Base-by-base conservation (phyloP, 1,140 invertebrate species). In the Venturia canescens region DNA sequence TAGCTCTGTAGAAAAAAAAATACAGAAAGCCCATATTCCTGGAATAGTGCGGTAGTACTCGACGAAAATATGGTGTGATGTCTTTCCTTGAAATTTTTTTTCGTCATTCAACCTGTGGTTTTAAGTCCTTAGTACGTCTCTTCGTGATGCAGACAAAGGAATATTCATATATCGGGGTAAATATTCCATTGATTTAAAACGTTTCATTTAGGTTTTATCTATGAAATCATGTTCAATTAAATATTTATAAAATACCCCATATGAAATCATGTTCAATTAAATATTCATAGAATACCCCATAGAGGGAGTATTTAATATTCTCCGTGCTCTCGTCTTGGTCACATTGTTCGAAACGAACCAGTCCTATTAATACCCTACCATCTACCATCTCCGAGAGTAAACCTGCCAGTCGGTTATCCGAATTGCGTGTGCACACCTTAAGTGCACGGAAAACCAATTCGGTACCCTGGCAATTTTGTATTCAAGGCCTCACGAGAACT, bases 361-460 rank as follows among this genome's bases (percentile, higher is more conserved):
- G 57, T 31, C 29, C 70, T 67, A 78, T 79, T 76, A 76, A 82
- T 82, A 80, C 66, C 18, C 72, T 80, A 60, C 74, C n/a, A 38
- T 48, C 72, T 80, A 60, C 74, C n/a, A 38, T 48, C 70, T n/a
- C n/a, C 18, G 9, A 18, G 70, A 71, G 27, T 71, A 71, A 26
- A 63, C 21, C 60, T 48, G 29, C 29, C 9, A 57, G 18, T 69
- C 29, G 66, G 34, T 63, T 63, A 27, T 63, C 26, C 60, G 60
- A 63, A 63, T 23, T 63, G n/a, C 76, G 72, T 77, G 60, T 80
- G 71, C 57, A 71, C 63, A 34, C 75, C 57, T 82, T 82, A 82
- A 80, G 80, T 82, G 78, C 78, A 82, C 71, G 63, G 48, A 78
- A 82, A 82, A 80, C 81, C 81, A 82, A 82, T 82, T 80, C 78